Evolutionary conservation across 2,797 vertebrate species (phyloP).

Genomic region (Sebastes taczanowskii): DNA sequence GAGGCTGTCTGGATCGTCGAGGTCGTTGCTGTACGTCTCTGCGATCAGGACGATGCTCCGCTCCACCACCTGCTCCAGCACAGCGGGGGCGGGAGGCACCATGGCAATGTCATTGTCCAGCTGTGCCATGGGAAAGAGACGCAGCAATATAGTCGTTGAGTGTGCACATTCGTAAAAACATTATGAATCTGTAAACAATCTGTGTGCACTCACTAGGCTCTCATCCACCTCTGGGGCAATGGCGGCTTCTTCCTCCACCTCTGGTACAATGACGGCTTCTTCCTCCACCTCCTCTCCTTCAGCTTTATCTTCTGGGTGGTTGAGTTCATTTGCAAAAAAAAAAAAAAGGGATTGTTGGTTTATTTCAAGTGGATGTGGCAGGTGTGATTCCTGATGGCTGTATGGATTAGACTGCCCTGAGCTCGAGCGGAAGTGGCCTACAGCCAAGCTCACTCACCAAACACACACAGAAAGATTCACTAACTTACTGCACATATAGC

Average conservation of each 20-base stretch:
- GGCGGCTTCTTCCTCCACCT: conserved; percentile 29
- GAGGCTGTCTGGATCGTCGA: conserved; percentile 80
- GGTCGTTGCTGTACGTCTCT: conserved; percentile 81
- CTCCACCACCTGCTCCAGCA: conserved; percentile 87
- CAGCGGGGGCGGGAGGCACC: conserved; percentile 62
- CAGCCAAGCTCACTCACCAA: neutral
- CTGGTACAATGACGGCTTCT: neutral
- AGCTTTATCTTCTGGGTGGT: conserved; percentile 21
- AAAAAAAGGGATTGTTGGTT: conserved; percentile 8
- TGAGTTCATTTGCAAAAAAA: conserved; percentile 15
- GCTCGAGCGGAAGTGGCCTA: neutral
- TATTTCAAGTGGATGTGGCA: conserved; percentile 30
- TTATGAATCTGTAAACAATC: neutral
- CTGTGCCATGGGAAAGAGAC: conserved; percentile 66
- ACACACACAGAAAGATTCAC: neutral
- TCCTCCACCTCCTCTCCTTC: conserved; percentile 26
- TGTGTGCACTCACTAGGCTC: conserved; percentile 44
- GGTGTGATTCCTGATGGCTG: neutral
- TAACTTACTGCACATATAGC: neutral
- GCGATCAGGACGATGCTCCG: conserved; percentile 86
- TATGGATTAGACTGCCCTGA: conserved; percentile 31
- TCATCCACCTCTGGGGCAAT: conserved; percentile 40
- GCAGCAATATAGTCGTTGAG: neutral
- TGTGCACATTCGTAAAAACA: neutral
- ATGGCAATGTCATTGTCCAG: conserved; percentile 88